These are phyloP conservation scores for Phaethon lepturus DNA, from an alignment of 2,113 vertebrate species.

Conservation along the genomic window DNA sequence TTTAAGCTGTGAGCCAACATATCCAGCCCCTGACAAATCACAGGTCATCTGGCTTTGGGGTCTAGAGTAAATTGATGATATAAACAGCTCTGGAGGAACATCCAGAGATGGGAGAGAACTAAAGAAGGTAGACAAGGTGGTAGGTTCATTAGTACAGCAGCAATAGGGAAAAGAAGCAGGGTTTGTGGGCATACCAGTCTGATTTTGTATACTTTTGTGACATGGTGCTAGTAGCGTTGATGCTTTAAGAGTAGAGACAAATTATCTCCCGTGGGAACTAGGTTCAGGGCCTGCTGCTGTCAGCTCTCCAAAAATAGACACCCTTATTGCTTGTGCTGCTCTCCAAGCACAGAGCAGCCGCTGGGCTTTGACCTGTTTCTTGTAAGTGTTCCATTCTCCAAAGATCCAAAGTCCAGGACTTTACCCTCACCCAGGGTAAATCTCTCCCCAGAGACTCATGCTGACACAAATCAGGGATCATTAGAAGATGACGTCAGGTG, in stretches of 20 bases:
- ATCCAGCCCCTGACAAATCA: background rate
- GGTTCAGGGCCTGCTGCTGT: background rate
- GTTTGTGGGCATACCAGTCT: background rate
- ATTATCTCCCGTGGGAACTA: background rate
- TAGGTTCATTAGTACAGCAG: background rate
- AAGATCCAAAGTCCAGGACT: background rate
- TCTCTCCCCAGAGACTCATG: background rate
- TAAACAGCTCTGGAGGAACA: background rate
- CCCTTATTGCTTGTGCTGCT: background rate
- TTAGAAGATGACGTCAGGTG: background rate
- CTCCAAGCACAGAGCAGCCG: background rate
- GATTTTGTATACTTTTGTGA: background rate
- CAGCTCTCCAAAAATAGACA: background rate
- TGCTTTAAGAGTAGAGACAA: background rate
- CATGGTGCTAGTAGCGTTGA: background rate
- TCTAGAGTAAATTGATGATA: background rate
- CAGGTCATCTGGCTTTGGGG: background rate
- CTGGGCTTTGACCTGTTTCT: background rate
- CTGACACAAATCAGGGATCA: accelerated
- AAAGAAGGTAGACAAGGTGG: background rate
- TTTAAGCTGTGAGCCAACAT: background rate
- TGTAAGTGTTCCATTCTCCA: background rate
- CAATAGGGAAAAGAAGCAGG: background rate
- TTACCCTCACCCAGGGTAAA: background rate
- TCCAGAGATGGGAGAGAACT: background rate